Conservation (phyloP, 1,140 invertebrate genomes). For the Heliconius hewitsoni region DNA sequence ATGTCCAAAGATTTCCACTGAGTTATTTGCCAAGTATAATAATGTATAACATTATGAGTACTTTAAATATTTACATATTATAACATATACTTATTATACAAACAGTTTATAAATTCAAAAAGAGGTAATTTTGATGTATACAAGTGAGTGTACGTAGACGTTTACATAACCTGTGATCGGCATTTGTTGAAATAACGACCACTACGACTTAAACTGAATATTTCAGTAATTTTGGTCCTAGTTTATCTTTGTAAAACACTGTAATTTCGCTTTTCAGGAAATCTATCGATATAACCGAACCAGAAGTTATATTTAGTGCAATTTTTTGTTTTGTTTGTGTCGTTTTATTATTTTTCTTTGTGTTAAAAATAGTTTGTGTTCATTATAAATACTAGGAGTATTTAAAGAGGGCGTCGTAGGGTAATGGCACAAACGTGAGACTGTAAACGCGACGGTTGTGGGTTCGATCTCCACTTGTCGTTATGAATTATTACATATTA, state of each 20-base stretch:
- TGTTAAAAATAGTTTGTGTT: neutral
- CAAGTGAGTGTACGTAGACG: neutral
- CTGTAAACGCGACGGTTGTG: no score
- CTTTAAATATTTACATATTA: no score
- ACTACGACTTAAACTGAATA: constrained; percentile 17
- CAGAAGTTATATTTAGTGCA: neutral
- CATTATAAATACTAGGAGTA: no score
- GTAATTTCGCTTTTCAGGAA: constrained; percentile 30
- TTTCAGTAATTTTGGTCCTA: constrained; percentile 8
- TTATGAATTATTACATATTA: no score
- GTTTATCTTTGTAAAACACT: constrained; percentile 25
- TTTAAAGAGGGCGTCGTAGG: no score
- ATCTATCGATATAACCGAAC: constrained; percentile 5
- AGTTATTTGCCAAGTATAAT: no score
- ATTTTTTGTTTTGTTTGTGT: neutral
- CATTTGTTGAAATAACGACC: neutral
- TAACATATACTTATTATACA: no score
- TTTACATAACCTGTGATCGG: constrained; percentile 9
- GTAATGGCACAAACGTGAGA: no score
- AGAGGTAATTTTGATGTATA: neutral
- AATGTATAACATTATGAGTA: no score
- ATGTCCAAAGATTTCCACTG: no score
- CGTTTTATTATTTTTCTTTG: neutral
- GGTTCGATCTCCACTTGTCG: no score
- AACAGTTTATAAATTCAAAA: no score